Evolutionary conservation across 1,140 invertebrate genomes (phyloP), one percentile per base, ranked within the genome.

Genomic region (Neotoxoptera formosana): DNA sequence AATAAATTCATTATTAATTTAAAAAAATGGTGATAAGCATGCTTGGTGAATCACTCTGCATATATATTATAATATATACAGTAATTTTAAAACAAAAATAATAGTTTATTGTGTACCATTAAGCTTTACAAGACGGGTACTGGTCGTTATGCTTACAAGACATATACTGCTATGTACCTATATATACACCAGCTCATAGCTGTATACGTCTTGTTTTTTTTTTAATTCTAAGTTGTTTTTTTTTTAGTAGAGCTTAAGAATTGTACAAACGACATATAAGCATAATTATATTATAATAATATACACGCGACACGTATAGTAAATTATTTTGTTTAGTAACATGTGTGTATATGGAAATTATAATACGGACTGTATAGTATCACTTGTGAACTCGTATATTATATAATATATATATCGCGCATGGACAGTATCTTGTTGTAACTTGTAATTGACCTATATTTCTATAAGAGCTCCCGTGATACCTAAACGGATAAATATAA

Each of bases 401-500:
- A 41, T 41, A 41, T 41, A 41, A 41, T 41, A 30, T 60, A 20
- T 89, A 23, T 23, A 88, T 89, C 48, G 34, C 20, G 25, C 36
- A 89, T 89, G 88, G 88, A 89, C 23, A 89, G 14, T 89, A 89
- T 89, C 88, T 89, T 14, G 7, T 53, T 36, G 36, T 56, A 56
- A 89, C 41, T 53, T 36, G 36, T 56, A 56, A 89, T 56, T 89
- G 88, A 89, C 88, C 88, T 56, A 89, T 36, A 86, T 48, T 87
- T n/a, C 30, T 48, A 30, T 48, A 53, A 89, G 30, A 88, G 86
- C 47, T 51, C 84, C 25, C 1, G n/a, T 88, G 36, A 51, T 47
- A 87, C n/a, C 34, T 53, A 89, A 25, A 89, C 23, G 2, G 41
- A 6, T 41, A 47, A 86, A 47, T 48, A 51, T 60, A 41, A 41